phyloP scores from a whole-genome alignment of 2,113 vertebrate genomes.

The Aegithalos caudatus region DNA sequence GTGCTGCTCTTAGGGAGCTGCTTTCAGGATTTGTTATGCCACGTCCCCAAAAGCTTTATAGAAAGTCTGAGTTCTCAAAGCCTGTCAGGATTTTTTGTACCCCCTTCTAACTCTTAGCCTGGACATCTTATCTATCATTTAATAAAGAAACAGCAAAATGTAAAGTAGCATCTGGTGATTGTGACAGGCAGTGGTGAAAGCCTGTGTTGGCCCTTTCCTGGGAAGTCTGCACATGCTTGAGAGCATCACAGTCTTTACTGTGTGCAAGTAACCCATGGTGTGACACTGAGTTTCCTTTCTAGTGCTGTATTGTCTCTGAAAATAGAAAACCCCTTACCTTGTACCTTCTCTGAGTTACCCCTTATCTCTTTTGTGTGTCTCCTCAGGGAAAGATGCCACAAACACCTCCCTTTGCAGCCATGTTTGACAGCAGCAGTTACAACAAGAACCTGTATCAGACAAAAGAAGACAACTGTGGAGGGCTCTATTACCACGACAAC shows the following conservation, averaged over 20 bases:
- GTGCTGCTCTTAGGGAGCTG: neutral
- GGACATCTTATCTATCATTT: neutral
- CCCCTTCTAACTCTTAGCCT: neutral
- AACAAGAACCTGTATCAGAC: constrained; percentile 86
- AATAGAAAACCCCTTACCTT: neutral
- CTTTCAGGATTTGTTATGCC: neutral
- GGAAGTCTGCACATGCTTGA: neutral
- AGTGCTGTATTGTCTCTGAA: neutral
- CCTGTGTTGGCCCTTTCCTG: neutral
- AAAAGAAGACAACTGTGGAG: constrained; percentile 80
- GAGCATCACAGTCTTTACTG: neutral
- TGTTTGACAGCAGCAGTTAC: constrained; percentile 84
- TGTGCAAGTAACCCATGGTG: neutral
- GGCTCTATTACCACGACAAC: constrained; percentile 88
- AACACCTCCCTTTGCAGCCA: constrained; percentile 83
- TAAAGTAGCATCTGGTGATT: neutral
- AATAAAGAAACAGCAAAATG: neutral
- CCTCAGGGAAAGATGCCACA: constrained; percentile 89
- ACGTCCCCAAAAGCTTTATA: neutral
- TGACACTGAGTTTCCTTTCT: neutral
- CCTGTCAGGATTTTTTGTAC: neutral
- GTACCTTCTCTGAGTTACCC: neutral
- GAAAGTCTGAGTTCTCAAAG: neutral
- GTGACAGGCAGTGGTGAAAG: neutral
- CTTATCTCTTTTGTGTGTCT: neutral